Conservation (phyloP, 30 jellyfish, hydroid and myxozoan species). For the Hydra vulgaris region DNA sequence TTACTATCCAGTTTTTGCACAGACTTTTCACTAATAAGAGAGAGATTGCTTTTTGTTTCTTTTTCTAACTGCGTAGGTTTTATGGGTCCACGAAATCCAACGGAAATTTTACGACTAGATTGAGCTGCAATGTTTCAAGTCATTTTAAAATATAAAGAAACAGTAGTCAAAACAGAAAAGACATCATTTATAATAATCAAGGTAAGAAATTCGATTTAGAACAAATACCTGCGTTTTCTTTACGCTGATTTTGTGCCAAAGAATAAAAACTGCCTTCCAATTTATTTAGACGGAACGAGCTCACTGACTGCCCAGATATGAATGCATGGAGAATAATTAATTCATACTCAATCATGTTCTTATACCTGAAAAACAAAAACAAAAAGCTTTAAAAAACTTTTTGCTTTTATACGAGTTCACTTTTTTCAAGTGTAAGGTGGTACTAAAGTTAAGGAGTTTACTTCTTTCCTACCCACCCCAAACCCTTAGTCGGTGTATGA, state of each 20-base stretch:
- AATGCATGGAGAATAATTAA: constrained; percentile 51
- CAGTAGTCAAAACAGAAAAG: background rate
- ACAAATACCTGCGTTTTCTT: constrained; percentile 18
- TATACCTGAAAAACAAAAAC: constrained; percentile 36
- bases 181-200: too few species aligned
- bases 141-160: background rate
- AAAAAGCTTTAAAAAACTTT: too few species aligned
- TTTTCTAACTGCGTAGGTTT: constrained; percentile 14
- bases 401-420: too few species aligned
- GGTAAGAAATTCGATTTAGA: too few species aligned
- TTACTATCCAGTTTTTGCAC: constrained; percentile 60
- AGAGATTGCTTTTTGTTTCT: constrained; percentile 7
- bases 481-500: too few species aligned
- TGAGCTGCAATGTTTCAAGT: background rate
- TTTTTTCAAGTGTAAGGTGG: too few species aligned
- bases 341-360: constrained; percentile 69
- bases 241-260: constrained; percentile 29
- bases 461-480: too few species aligned
- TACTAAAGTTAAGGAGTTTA: too few species aligned
- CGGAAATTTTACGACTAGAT: background rate
- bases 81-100: constrained; percentile 18
- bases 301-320: constrained; percentile 34
- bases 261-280: constrained; percentile 57
- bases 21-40: background rate
- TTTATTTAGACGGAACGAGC: constrained; percentile 70